phyloP scores from a whole-genome alignment of 2,888 invertebrate genomes.

The Portevinia maculata region DNA sequence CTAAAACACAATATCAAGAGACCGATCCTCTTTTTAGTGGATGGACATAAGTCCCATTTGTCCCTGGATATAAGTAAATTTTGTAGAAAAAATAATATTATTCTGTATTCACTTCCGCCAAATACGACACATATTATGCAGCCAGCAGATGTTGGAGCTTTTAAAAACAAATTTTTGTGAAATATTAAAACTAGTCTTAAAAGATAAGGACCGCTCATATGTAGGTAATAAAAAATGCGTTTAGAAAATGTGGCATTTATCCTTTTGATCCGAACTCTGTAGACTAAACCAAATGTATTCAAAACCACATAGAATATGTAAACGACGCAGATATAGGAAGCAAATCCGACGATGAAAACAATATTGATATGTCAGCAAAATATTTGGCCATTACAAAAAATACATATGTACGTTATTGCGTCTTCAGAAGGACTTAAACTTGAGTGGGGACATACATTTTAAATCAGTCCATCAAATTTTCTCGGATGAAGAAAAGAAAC shows the following conservation, averaged over 20 bases:
- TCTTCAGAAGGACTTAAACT: neutral
- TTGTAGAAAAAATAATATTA: too few relatives aligned
- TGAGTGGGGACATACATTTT: too few relatives aligned
- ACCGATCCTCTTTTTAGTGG: conserved; percentile 34
- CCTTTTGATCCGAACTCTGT: conserved; percentile 2
- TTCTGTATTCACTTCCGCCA: too few relatives aligned
- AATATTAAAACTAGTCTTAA: conserved; percentile 10
- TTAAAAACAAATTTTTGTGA: conserved; percentile 31
- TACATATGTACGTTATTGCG: too few relatives aligned
- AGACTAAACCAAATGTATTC: conserved; percentile 1
- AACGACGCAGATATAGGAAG: conserved; percentile 9
- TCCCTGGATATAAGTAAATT: too few relatives aligned
- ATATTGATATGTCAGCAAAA: too few relatives aligned
- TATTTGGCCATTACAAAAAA: too few relatives aligned
- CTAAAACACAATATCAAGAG: conserved; percentile 17
- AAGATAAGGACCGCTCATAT: conserved; percentile 11
- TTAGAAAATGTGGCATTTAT: conserved; percentile 21
- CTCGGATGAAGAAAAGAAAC: too few relatives aligned
- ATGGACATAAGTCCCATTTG: conserved; percentile 35
- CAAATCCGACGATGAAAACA: too few relatives aligned
- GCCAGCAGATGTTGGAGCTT: conserved; percentile 11
- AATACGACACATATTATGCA: too few relatives aligned
- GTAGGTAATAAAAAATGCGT: conserved; percentile 21
- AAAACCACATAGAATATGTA: neutral
- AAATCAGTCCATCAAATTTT: too few relatives aligned